Percentiles rank a stretch among this genome's conserved stretches.
phyloP scores from a whole-genome alignment of 2,888 invertebrate species.

The Platycheirus rosarum region DNA sequence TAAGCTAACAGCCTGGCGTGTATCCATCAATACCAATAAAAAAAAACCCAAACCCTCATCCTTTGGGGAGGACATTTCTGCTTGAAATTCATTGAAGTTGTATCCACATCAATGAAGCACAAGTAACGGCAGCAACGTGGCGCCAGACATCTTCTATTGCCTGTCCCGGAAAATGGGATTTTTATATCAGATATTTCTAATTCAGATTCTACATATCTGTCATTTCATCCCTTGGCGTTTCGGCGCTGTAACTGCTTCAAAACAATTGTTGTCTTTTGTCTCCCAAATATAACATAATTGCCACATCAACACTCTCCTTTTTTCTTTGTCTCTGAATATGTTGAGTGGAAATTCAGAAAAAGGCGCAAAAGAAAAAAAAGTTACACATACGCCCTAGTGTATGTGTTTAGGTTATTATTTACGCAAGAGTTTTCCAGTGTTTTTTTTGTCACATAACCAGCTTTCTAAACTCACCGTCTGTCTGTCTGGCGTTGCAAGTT shows the following conservation, averaged over 20 bases:
- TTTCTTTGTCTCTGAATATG: not conserved
- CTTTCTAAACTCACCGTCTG: conserved; percentile 12
- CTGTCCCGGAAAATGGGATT: conserved; percentile 5
- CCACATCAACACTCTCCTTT: conserved; percentile 11
- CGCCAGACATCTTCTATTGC: conserved; percentile 58
- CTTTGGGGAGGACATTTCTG: conserved; percentile 11
- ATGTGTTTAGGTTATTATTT: conserved; percentile 22
- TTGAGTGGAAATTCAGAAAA: not conserved
- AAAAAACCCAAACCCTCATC: conserved; percentile 24
- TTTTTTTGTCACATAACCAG: conserved; percentile 6
- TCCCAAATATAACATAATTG: conserved; percentile 41
- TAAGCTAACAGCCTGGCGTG: conserved; percentile 21
- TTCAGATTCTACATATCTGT: conserved; percentile 3
- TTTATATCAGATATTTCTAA: conserved; percentile 8
- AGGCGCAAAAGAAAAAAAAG: conserved; percentile 11
- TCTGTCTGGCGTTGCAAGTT: conserved; percentile 41
- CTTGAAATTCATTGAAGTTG: conserved; percentile 29
- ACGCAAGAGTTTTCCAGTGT: not conserved
- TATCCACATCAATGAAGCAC: conserved; percentile 23
- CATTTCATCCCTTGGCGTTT: conserved; percentile 23
- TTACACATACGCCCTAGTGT: conserved; percentile 58
- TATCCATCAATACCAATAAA: conserved; percentile 44
- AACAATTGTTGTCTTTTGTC: conserved; percentile 21
- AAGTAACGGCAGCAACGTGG: conserved; percentile 11
- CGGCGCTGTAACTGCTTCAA: conserved; percentile 2